Base-by-base conservation (phyloP, 2,113 vertebrate genomes). In the Capreolus pygargus region DNA sequence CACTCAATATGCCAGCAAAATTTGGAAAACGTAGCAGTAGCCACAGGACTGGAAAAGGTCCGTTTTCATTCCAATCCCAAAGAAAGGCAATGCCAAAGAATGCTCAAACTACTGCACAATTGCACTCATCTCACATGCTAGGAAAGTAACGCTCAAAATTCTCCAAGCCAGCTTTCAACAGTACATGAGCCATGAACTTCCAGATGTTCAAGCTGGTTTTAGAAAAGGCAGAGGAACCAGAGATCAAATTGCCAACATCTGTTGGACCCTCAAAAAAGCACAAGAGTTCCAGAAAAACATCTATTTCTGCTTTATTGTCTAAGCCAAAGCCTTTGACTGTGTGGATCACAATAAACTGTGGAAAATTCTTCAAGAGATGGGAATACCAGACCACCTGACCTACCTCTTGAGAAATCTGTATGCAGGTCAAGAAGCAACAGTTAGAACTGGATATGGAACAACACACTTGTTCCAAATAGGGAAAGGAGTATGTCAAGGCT, bases 231-330 rank as follows among this genome's bases (percentile, higher is more conserved):
- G 64, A 67, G 64, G 64, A 67, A 36, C 33, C 16, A 67, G 61
- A 67, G 61, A 67, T n/a, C 61, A n/a, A n/a, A 67, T 67, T 67
- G 33, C 33, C 61, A 67, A 67, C 3, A 67, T n/a, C 33, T 1
- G 3, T 1, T 64, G 33, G 33, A 64, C n/a, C 16, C n/a, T 19
- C 0, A 0, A n/a, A 67, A 67, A n/a, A 67, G 61, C 33, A 36
- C n/a, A 33, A 36, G 64, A 67, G 33, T 36, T 67, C 64, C 33
- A 67, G 8, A 67, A 67, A 67, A 67, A 67, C 33, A 19, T n/a
- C 33, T 0, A 67, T n/a, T n/a, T n/a, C 16, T 67, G 30, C 30
- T 64, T 64, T 7, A 67, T 67, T n/a, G 61, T n/a, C 33, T 67
- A 67, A 2, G 7, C 33, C 33, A 67, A 67, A 67, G 7, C 33